Evolutionary conservation across 1,140 invertebrate genomes (phyloP), one percentile per base, ranked within the genome.

Genomic region (Lerema accius): DNA sequence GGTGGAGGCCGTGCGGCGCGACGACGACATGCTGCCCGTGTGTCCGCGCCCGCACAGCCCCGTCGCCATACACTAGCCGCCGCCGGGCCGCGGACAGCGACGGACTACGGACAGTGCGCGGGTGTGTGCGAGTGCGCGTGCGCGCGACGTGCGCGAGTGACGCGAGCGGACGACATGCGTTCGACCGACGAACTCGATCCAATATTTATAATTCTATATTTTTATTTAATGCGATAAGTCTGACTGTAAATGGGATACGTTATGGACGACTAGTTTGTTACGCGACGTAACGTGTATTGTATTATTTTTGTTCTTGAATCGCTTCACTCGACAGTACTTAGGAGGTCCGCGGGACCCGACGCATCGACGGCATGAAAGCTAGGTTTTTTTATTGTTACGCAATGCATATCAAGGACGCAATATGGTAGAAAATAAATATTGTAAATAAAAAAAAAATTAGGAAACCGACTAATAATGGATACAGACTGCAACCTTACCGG

Each of bases 391-490:
- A 89, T 89, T 89, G 87, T 90, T 90, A 90, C 87, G 87, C 87
- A 82, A 90, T 90, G 87, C 87, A 89, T 90, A 90, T 90, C 87
- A 89, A 82, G 84, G 78, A 90, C 88, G 88, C 88, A 90, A 90
- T 90, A 90, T 89, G 88, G 82, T 90, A 90, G 88, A 82, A 87
- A 88, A 90, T 90, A 89, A 89, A 90, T 89, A 89, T 87, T 90
- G 86, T 90, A 90, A 81, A 89, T 90, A 90, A 73, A 82, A 76
- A 67, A 90, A 73, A 80, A 76, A 67, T 84, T 83, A 82, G 79
- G 78, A 73, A 78, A 76, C 76, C 71, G 76, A 86, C 77, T 84
- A 78, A 84, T 81, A 80, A 84, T 76, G 73, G 73, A 82, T 85
- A 84, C 85, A 85, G 87, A 90, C 85, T 88, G 87, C 84, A 76